Evolutionary conservation across 2,888 invertebrate species (phyloP).

Genomic region (Macaria liturata): DNA sequence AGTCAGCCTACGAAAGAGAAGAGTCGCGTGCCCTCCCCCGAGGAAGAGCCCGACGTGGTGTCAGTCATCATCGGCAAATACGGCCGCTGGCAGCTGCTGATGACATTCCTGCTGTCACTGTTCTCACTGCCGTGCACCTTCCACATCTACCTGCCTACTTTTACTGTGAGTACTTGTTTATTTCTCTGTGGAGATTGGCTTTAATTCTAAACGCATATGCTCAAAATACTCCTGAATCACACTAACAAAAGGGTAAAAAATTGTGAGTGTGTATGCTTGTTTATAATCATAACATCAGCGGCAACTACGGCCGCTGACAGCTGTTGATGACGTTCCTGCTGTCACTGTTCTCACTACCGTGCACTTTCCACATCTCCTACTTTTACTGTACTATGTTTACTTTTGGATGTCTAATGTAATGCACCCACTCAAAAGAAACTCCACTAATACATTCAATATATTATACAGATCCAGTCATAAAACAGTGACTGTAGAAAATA

Average conservation of each 20-base stretch:
- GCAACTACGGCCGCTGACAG: conserved; percentile 91
- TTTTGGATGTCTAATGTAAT: no score
- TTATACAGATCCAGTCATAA: no score
- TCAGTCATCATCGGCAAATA: conserved; percentile 88
- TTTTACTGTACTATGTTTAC: conserved; percentile 78
- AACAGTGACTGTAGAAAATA: no score
- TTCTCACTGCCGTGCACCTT: conserved; percentile 92
- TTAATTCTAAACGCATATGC: no score
- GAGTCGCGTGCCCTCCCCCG: conserved; percentile 48
- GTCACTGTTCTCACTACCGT: conserved; percentile 90
- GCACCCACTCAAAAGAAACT: no score
- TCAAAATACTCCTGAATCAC: no score
- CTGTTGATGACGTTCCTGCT: conserved; percentile 88
- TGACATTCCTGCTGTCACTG: conserved; percentile 88
- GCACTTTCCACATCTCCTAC: conserved; percentile 92
- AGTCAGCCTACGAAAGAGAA: conserved; percentile 64
- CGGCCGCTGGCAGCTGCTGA: conserved; percentile 89
- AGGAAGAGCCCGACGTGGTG: conserved; percentile 85
- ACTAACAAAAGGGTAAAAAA: no score
- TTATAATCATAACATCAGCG: conserved; percentile 82
- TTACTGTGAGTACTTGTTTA: conserved; percentile 79
- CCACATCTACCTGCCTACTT: conserved; percentile 90
- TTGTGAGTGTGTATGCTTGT: no score
- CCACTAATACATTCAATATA: no score
- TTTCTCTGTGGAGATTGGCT: no score